Evolutionary conservation across 2,797 vertebrate genomes (phyloP).

Genomic region (Enteromius thamalakanensis): DNA sequence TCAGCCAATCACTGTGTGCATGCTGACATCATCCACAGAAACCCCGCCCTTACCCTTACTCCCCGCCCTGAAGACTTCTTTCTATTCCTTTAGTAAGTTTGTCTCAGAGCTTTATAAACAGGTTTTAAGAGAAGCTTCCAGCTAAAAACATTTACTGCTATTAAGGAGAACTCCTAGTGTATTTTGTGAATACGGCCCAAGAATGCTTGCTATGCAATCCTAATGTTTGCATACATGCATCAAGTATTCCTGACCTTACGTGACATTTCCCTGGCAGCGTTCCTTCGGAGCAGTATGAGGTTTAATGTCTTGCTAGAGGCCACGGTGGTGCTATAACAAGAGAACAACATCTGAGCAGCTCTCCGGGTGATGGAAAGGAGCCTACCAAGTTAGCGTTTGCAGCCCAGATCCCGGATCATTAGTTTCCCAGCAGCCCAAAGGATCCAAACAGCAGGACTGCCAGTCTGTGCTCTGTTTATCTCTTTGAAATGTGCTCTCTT

Average conservation of each 20-base stretch:
- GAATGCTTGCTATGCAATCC: neutral
- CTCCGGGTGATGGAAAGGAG: neutral
- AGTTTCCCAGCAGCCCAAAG: constrained; percentile 30
- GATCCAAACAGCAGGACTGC: constrained; percentile 41
- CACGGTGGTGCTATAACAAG: neutral
- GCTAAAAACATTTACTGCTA: no score
- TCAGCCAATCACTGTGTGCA: no score
- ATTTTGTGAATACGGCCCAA: neutral
- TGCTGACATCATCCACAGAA: no score
- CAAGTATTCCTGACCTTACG: neutral
- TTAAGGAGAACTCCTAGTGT: no score
- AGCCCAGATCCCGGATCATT: constrained; percentile 24
- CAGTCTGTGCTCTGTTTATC: constrained; percentile 25
- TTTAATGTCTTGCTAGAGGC: neutral
- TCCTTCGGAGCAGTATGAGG: neutral
- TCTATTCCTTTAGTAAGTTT: no score
- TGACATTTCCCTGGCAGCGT: neutral
- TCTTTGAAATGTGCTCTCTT: constrained; percentile 40
- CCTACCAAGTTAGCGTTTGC: constrained; percentile 10
- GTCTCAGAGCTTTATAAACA: no score
- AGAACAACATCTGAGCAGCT: constrained; percentile 3
- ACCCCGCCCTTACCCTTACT: no score
- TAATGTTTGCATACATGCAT: neutral
- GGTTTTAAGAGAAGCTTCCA: no score
- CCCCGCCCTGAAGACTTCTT: no score